Evolutionary conservation across 2,113 vertebrate genomes (phyloP), one percentile per base, ranked within the genome.

Genomic region (Phycodurus eques): DNA sequence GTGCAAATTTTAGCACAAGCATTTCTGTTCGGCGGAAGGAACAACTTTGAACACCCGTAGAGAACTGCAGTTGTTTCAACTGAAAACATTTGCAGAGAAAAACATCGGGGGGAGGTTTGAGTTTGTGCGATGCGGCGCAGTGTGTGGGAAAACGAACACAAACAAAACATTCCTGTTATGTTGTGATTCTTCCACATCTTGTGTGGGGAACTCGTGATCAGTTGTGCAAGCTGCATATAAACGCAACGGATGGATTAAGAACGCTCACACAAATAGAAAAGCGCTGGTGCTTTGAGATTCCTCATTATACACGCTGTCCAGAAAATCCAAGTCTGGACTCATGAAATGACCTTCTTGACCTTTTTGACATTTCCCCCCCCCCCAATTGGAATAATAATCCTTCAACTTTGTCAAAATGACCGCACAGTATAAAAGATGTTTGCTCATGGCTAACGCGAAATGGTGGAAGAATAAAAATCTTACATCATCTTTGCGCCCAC

Each of bases 121-220:
- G 63, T 77, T 76, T 74, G 54, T 56, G n/a, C 51, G 67, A 62
- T 51, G 68, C 70, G 72, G 22, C 11, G 12, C 19, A 61, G 74
- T 14, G 20, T 12, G 22, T 17, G n/a, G 0, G 67, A 84, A 70
- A 0, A 43, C 80, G 72, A 79, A 80, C 77, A 82, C 61, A 54
- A 69, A 76, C 71, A 79, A 64, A 65, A 76, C 54, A 81, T n/a
- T 65, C 13, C 63, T 66, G 54, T 70, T 80, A 74, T 79, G 61
- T 67, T 76, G 49, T 78, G 74, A 78, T 85, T 71, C 67, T 76
- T 76, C 62, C 68, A 46, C 69, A 77, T 87, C 90, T 91, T 92
- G 89, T 90, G 89, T 91, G 86, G 54, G 76, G 76, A 84, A 74
- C 89, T 90, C 74, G 87, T 90, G 89, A 91, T 90, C 67, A 11